phyloP scores from a whole-genome alignment of 2,888 invertebrate species.

The Drosophila monieri region DNA sequence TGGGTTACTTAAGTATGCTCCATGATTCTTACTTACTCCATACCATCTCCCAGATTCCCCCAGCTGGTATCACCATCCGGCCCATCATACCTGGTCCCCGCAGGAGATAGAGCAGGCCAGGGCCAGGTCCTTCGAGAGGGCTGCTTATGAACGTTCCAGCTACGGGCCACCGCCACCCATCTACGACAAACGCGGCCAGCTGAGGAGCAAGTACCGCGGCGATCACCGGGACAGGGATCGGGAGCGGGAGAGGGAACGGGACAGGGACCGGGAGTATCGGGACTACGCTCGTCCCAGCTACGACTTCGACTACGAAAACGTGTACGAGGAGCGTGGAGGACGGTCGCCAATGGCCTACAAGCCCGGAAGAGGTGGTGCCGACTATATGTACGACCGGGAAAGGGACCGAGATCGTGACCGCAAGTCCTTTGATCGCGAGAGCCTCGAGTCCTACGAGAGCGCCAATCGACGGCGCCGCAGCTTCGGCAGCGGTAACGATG shows the following conservation, averaged over 20 bases:
- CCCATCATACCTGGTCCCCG: constrained; percentile 83
- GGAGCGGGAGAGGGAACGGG: constrained; percentile 69
- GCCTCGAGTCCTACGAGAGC: constrained; percentile 83
- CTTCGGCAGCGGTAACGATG: constrained; percentile 84
- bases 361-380: constrained; percentile 52
- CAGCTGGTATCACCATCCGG: constrained; percentile 82
- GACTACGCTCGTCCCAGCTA: constrained; percentile 83
- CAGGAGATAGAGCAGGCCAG: constrained; percentile 83
- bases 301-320: constrained; percentile 82
- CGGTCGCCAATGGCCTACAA: constrained; percentile 75
- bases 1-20: constrained; percentile 34
- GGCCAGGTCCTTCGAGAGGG: constrained; percentile 82
- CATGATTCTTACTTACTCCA: no score
- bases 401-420: constrained; percentile 71
- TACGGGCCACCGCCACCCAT: constrained; percentile 84
- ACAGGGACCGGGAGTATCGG: constrained; percentile 74
- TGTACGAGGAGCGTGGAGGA: constrained; percentile 78
- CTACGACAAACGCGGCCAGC: constrained; percentile 82
- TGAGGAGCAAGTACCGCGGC: constrained; percentile 61
- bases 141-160: constrained; percentile 83
- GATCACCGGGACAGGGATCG: constrained; percentile 78
- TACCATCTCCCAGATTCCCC: constrained; percentile 74
- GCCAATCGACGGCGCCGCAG: constrained; percentile 81
- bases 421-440: constrained; percentile 84
- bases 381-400: constrained; percentile 82